Evolutionary conservation across 2,888 invertebrate genomes (phyloP), one percentile per base, ranked within the genome.

Genomic region (Macrophya annulata): DNA sequence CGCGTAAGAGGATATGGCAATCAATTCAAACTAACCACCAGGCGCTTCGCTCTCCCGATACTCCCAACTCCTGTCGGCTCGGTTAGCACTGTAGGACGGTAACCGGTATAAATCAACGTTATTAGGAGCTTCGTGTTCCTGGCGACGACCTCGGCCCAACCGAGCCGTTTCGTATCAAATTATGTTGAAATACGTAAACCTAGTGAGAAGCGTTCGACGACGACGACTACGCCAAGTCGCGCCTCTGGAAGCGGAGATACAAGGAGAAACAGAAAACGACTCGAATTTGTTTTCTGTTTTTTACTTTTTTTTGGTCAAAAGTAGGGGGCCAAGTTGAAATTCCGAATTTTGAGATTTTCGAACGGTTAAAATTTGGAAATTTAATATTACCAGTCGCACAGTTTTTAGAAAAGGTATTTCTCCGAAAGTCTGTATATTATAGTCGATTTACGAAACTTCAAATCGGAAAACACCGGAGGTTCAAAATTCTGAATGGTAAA

Each of bases 161-260:
- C 91, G 87, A 90, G 91, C 92, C 91, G 92, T 93, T 92, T 91
- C 90, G 90, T 91, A 93, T 92, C 92, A 92, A 92, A 93, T 92
- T 93, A 92, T 92, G 89, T 90, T 89, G 90, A 91, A 91, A 91
- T 92, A 91, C 25, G 65, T 40, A 48, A 71, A 48, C 68, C 48
- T 43, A 51, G 40, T 40, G 25, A 25, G 12, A 76, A n/a, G 48
- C 43, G 6, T 6, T 76, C 6, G 15, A 21, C 40, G 40, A 71
- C 31, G 10, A 31, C 9, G 25, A 25, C 40, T 40, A 71, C 71
- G 8, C 25, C 62, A n/a, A 62, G 62, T 21, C 31, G 15, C 31
- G 15, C 21, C 15, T 15, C 5, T 59, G 15, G 15, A 5, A 4
- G 10, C 12, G 21, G 5, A 9, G 12, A 62, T 12, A 62, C 21